Evolutionary conservation across 1,140 invertebrate genomes (phyloP).

Genomic region (roundworm (Caenorhabditis elegans)): WBcel235 BX284605.5:5127001-5127500

Average conservation of each 20-base stretch:
- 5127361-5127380: constrained; percentile 45
- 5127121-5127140: not conserved
- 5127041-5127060: not conserved
- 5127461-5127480: too few relatives aligned
- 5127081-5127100: not conserved
- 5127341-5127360: constrained; percentile 52
- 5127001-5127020: not conserved
- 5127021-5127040: not conserved
- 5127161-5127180: not conserved
- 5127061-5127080: not conserved
- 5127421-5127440: constrained; percentile 54
- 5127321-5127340: constrained; percentile 52
- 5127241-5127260: not conserved
- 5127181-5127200: not conserved
- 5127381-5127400: constrained; percentile 55
- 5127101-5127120: not conserved
- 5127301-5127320: not conserved
- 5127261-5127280: not conserved
- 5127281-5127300: not conserved
- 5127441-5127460: too few relatives aligned
- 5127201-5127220: not conserved
- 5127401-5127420: constrained; percentile 51
- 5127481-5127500: too few relatives aligned
- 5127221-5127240: too few relatives aligned
- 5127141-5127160: not conserved